These are phyloP conservation scores for Lochmaea capreae DNA, from an alignment of 2,888 invertebrate genomes.

Conservation along the genomic window DNA sequence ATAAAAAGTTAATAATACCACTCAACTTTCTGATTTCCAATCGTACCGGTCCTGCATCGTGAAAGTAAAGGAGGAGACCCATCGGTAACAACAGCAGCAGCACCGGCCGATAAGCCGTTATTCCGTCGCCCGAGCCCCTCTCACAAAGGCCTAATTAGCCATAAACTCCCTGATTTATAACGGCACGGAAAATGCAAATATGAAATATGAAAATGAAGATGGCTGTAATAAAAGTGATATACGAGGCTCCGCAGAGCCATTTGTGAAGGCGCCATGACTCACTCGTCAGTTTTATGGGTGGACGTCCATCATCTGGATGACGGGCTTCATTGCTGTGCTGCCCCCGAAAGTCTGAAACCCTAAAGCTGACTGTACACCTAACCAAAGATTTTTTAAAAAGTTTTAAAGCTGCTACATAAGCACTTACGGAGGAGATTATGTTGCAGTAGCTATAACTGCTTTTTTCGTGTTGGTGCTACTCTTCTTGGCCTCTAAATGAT, in stretches of 20 bases:
- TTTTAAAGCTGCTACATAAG: neutral
- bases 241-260: constrained; percentile 82
- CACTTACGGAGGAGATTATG: too few species aligned
- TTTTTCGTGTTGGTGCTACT: too few species aligned
- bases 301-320: constrained; percentile 79
- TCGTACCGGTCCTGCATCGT: constrained; percentile 11
- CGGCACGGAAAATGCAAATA: constrained; percentile 72
- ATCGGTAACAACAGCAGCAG: constrained; percentile 30
- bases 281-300: constrained; percentile 81
- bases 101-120: constrained; percentile 67
- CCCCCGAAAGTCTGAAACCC: constrained; percentile 46
- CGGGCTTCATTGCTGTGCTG: constrained; percentile 71
- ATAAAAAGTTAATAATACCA: neutral
- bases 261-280: constrained; percentile 75
- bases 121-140: constrained; percentile 62
- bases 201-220: constrained; percentile 72
- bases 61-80: constrained; percentile 19
- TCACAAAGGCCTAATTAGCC: constrained; percentile 72
- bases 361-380: constrained; percentile 12
- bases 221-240: constrained; percentile 84
- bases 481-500: too few species aligned
- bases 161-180: constrained; percentile 75
- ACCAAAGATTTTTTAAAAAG: neutral
- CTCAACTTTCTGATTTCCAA: neutral
- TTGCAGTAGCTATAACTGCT: too few species aligned